phyloP scores from a whole-genome alignment of 2,888 invertebrate species.

The Athalia rosae region DNA sequence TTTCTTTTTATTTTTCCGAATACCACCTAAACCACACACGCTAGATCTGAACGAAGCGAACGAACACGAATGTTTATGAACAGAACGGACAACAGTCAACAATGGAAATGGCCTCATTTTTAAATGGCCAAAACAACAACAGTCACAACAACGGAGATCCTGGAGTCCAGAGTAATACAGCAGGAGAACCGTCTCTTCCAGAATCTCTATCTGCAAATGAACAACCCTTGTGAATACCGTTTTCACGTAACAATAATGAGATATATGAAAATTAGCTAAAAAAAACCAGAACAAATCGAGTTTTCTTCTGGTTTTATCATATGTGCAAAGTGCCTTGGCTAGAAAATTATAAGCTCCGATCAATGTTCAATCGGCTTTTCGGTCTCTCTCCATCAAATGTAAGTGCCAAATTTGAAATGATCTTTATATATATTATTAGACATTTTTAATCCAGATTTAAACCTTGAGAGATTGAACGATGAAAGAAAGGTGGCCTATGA shows the following conservation, averaged over 20 bases:
- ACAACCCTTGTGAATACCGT: constrained; percentile 59
- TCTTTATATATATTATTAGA: too few species aligned
- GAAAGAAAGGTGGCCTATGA: too few species aligned
- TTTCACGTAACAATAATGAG: background rate
- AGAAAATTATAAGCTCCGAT: too few species aligned
- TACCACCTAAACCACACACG: constrained; percentile 69
- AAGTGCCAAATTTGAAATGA: too few species aligned
- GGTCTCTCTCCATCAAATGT: too few species aligned
- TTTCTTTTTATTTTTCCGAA: constrained; percentile 60
- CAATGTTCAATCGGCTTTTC: too few species aligned
- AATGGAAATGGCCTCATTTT: constrained; percentile 73
- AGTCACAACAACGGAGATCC: constrained; percentile 65
- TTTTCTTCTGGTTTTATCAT: too few species aligned
- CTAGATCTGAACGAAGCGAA: constrained; percentile 73
- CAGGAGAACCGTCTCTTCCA: constrained; percentile 58
- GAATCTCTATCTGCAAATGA: constrained; percentile 64
- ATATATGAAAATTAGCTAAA: background rate
- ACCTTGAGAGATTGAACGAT: too few species aligned
- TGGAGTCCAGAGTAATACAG: constrained; percentile 59
- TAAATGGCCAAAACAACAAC: constrained; percentile 73
- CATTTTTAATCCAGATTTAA: too few species aligned
- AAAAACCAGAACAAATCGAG: background rate
- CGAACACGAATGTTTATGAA: constrained; percentile 73
- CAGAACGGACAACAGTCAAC: constrained; percentile 72
- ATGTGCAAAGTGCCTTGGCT: too few species aligned